Evolutionary conservation across 2,888 invertebrate species (phyloP), one percentile per base, ranked within the genome.

Genomic region (Drosophila niveifrons): DNA sequence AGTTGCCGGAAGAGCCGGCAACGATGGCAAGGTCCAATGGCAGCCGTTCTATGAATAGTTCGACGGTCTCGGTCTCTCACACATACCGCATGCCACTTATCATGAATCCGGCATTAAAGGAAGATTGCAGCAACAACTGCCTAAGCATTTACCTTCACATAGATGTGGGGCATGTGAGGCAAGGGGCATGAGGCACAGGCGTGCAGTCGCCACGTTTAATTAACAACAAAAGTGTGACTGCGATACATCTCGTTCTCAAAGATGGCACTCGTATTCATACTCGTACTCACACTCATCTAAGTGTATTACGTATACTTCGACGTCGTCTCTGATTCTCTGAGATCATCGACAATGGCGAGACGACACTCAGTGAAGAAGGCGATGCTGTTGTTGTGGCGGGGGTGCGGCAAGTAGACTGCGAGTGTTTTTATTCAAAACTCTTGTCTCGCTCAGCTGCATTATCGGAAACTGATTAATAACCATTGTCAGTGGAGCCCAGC

Each of bases 401-500:
- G 59, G 48, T 34, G 63, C 66, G 52, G 61, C 55, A 55, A 68
- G 69, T 69, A 71, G 69, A 63, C 58, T 58, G 62, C 51, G 52
- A 63, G 66, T 73, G 41, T 68, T 57, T 67, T 75, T 78, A 79
- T 85, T 82, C 72, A 47, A 90, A 88, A 82, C 88, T 82, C 75
- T 76, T 89, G 80, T 90, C 71, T 71, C 74, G 66, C 51, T 72
- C 74, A 82, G 77, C 82, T 83, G 84, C 79, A 89, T 83, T 90
- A 91, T 91, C 89, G 91, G 88, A 88, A 90, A 80, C 83, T 92
- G 92, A 91, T 91, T 91, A 91, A 91, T 91, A 89, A 88, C 85
- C 66, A 70, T 78, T 90, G 91, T 88, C 91, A 86, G 80, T 68
- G 75, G 65, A 75, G 65, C 74, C 80, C 68, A 66, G 66, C 63